These are phyloP conservation scores for Coenobita brevimanus DNA, from an alignment of 1,140 invertebrate genomes.

Conservation along the genomic window DNA sequence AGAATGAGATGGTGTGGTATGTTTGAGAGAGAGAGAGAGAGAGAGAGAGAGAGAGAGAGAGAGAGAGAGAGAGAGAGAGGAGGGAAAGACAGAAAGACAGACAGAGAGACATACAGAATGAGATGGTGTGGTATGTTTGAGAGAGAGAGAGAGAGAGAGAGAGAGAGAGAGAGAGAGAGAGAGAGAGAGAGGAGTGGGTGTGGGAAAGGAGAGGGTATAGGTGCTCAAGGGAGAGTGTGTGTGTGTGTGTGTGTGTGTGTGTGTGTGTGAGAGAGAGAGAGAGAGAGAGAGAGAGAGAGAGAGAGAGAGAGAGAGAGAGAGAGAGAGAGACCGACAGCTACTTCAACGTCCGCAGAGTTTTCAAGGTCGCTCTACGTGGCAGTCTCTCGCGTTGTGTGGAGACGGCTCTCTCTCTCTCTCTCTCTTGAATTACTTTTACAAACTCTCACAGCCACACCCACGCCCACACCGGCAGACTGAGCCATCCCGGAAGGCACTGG, in stretches of 20 bases:
- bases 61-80: neutral
- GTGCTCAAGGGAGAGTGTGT: too few relatives aligned
- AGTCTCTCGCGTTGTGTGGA: too few relatives aligned
- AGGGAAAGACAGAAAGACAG: neutral
- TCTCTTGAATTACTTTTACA: too few relatives aligned
- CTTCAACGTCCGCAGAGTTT: neutral
- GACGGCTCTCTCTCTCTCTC: too few relatives aligned
- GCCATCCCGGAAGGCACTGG: too few relatives aligned
- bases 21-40: neutral
- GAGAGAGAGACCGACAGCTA: too few relatives aligned
- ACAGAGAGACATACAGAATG: neutral
- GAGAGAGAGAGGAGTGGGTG: neutral
- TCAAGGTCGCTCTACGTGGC: too few relatives aligned
- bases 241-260: too few relatives aligned
- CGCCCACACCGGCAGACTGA: too few relatives aligned
- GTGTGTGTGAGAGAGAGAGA: neutral
- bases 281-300: neutral
- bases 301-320: neutral
- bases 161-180: neutral
- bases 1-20: neutral
- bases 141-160: neutral
- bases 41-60: neutral
- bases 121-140: too few relatives aligned
- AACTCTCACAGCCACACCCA: too few relatives aligned
- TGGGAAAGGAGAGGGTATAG: too few relatives aligned